These are phyloP conservation scores for Lasioglossum albipes DNA, from an alignment of 1,140 invertebrate genomes.

Conservation along the genomic window DNA sequence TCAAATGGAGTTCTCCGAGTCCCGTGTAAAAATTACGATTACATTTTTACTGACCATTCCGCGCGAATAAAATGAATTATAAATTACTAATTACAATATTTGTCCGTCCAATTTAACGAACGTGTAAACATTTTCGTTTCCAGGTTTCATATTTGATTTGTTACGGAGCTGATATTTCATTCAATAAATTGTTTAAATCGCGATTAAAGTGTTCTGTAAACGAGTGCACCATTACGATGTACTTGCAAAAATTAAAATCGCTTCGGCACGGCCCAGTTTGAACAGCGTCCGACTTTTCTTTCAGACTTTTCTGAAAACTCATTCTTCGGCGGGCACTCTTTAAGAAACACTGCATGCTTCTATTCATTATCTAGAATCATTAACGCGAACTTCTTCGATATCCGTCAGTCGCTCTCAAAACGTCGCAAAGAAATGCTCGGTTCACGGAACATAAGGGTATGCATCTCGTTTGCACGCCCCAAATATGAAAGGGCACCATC, in stretches of 20 bases:
- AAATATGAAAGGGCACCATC: conserved; percentile 37
- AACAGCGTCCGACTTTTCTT: background rate
- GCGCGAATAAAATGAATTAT: background rate
- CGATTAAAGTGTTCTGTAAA: no score
- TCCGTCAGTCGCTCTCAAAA: conserved; percentile 30
- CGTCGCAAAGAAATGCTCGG: conserved; percentile 35
- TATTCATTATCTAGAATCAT: conserved; percentile 45
- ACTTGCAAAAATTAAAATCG: no score
- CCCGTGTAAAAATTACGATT: background rate
- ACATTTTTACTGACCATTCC: background rate
- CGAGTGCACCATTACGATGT: no score
- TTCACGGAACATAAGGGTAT: conserved; percentile 20
- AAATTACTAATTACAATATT: background rate
- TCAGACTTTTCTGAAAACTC: background rate
- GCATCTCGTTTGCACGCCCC: conserved; percentile 42
- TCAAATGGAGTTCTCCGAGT: background rate
- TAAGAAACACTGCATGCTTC: conserved; percentile 8
- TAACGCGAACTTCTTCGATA: conserved; percentile 35
- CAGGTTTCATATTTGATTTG: no score
- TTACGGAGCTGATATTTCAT: no score
- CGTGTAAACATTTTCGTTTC: no score
- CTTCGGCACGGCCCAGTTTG: no score
- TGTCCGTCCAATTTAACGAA: no score
- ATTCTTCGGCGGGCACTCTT: background rate
- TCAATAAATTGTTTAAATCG: no score